Conservation (phyloP, 2,113 vertebrate species). For the Hemiscyllium ocellatum region DNA sequence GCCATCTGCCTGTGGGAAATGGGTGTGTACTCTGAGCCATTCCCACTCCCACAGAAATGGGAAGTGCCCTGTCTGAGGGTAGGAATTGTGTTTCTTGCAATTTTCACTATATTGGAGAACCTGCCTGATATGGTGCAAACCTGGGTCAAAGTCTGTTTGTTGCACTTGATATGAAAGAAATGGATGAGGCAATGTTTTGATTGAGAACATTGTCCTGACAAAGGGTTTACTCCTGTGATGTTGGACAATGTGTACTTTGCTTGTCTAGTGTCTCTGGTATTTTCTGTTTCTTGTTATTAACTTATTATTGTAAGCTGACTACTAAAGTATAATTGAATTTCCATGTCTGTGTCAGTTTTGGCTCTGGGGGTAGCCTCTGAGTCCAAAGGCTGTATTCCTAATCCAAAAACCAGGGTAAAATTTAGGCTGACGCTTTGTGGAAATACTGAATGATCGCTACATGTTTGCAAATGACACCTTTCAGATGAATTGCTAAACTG, state of each 20-base stretch:
- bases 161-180: not conserved
- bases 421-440: not conserved
- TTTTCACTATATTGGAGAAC: too few relatives aligned
- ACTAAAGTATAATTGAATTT: not conserved
- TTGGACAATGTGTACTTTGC: not conserved
- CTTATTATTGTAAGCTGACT: not conserved
- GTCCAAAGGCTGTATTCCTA: not conserved
- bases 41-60: too few relatives aligned
- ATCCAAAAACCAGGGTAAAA: not conserved
- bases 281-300: not conserved
- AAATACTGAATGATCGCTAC: not conserved
- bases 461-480: not conserved
- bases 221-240: not conserved
- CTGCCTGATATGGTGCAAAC: too few relatives aligned
- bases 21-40: too few relatives aligned
- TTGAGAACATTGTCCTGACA: not conserved
- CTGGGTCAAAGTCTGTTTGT: not conserved
- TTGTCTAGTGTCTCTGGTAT: not conserved
- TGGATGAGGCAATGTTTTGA: not conserved
- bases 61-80: too few relatives aligned
- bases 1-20: too few relatives aligned
- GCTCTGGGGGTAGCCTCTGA: not conserved
- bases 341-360: not conserved
- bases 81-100: too few relatives aligned
- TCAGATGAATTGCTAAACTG: too few relatives aligned